Percentiles rank a stretch among this genome's conserved stretches.
These are phyloP conservation scores for Heterochromis multidens DNA, from an alignment of 2,113 vertebrate species.

Conservation along the genomic window DNA sequence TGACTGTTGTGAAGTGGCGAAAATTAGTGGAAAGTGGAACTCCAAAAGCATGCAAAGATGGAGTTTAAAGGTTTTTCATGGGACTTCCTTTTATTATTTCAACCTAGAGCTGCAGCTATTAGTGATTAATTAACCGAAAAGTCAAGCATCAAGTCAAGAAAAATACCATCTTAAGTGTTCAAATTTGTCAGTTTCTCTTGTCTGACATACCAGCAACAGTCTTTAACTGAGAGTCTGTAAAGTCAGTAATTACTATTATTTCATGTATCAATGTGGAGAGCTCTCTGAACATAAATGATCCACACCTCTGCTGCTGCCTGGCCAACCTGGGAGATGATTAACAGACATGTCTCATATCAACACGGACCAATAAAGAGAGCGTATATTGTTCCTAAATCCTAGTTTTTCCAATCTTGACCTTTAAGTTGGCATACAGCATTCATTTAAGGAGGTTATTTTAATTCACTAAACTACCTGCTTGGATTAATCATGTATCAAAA, in stretches of 20 bases:
- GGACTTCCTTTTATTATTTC: neutral
- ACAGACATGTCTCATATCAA: neutral
- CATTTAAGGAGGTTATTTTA: neutral
- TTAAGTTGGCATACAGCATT: neutral
- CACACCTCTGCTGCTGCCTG: neutral
- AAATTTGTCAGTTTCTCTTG: neutral
- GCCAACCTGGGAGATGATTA: slow-evolving; percentile 21
- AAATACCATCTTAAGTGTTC: neutral
- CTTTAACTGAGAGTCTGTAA: neutral
- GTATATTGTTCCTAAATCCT: neutral
- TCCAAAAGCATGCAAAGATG: too few relatives aligned
- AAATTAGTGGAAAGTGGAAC: too few relatives aligned
- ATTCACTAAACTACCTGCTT: neutral
- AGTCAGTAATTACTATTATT: neutral
- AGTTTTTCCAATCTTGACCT: neutral
- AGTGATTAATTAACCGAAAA: neutral
- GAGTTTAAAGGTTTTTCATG: too few relatives aligned
- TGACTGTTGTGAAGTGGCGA: too few relatives aligned
- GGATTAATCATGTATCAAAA: neutral
- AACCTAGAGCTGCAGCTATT: neutral
- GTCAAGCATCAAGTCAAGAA: neutral
- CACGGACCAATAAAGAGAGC: neutral
- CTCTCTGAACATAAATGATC: neutral
- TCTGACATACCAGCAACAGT: neutral
- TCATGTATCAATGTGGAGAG: neutral